Evolutionary conservation across 2,888 invertebrate genomes (phyloP).

Genomic region (Xestia xanthographa): DNA sequence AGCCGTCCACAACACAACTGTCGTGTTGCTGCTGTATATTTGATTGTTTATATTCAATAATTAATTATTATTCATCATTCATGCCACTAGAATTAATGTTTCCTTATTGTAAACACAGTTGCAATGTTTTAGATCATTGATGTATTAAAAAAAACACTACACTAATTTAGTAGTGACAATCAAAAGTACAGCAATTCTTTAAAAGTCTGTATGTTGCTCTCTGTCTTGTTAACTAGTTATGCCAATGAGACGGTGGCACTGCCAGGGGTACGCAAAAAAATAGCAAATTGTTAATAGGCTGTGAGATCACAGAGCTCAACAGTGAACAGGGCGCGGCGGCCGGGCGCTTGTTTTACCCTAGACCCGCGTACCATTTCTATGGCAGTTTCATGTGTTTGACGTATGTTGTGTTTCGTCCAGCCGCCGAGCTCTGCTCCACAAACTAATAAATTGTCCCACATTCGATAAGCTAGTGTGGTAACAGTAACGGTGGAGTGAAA

Average conservation of each 20-base stretch:
- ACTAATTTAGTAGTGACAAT: conserved; percentile 53
- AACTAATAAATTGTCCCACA: conserved; percentile 62
- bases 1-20: conserved; percentile 47
- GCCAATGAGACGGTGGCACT: conserved; percentile 69
- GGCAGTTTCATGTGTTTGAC: conserved; percentile 74
- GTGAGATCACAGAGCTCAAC: conserved; percentile 71
- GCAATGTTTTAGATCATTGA: conserved; percentile 55
- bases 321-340: conserved; percentile 54
- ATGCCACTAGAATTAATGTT: conserved; percentile 59
- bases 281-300: conserved; percentile 83
- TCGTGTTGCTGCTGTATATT: conserved; percentile 50
- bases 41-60: conserved; percentile 64
- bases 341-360: conserved; percentile 78
- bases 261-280: conserved; percentile 85
- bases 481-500: conserved; percentile 63
- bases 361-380: conserved; percentile 72
- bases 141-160: conserved; percentile 48
- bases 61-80: conserved; percentile 59
- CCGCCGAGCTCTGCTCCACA: conserved; percentile 59
- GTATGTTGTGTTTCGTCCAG: conserved; percentile 61
- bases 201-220: conserved; percentile 59
- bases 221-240: conserved; percentile 58
- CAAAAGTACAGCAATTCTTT: conserved; percentile 53
- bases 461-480: conserved; percentile 59
- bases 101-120: conserved; percentile 54